phyloP scores from a whole-genome alignment of 2,113 vertebrate species.

The Harpagus bidentatus region DNA sequence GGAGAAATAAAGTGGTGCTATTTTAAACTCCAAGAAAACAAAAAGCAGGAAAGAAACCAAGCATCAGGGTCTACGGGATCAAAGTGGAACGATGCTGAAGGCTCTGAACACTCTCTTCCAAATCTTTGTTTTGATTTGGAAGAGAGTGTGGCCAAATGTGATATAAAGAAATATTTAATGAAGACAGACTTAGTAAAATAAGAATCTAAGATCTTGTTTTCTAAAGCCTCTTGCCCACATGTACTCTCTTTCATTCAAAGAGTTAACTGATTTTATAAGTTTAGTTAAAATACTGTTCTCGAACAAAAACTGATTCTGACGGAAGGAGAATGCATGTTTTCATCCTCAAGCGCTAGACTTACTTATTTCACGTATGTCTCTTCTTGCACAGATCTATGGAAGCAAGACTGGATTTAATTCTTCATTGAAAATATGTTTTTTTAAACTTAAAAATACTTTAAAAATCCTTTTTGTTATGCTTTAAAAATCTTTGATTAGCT shows the following conservation, averaged over 20 bases:
- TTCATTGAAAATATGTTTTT: neutral
- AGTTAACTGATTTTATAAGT: neutral
- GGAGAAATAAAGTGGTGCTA: neutral
- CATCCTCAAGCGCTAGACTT: neutral
- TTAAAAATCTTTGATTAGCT: neutral
- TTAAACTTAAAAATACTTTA: neutral
- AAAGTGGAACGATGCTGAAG: neutral
- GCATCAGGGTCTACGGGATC: neutral
- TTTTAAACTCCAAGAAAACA: neutral
- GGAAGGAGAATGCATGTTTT: neutral
- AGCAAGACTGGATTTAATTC: neutral
- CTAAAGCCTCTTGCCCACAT: neutral
- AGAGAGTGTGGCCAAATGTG: neutral
- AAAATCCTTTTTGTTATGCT: neutral
- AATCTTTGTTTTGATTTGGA: neutral
- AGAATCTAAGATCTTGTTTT: neutral
- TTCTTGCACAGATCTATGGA: neutral
- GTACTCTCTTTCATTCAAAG: neutral
- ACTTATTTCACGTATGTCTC: neutral
- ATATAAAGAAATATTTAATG: neutral
- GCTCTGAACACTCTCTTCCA: neutral
- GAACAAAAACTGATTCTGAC: neutral
- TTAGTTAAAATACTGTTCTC: neutral
- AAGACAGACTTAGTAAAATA: neutral
- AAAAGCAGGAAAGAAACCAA: neutral